A percentile compares a stretch with the other conserved stretches of the same genome.
These are phyloP conservation scores for Oscheius onirici DNA, from an alignment of 2,888 invertebrate genomes.

Conservation along the genomic window DNA sequence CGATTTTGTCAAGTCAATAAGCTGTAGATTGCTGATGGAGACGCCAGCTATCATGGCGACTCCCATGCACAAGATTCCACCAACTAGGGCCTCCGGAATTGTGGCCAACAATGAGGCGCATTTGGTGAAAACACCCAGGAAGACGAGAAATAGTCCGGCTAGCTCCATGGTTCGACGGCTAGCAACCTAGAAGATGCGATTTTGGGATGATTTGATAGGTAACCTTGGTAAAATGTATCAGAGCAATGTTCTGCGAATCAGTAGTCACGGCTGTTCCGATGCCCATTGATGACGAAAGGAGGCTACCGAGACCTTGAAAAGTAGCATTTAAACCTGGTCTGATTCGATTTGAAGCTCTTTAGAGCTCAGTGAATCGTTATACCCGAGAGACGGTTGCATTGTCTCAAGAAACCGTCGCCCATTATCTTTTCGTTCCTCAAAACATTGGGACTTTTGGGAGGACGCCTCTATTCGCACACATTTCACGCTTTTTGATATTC, in stretches of 20 bases:
- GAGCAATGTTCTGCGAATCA: conserved; percentile 63
- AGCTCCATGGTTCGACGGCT: conserved; percentile 62
- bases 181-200: conserved; percentile 49
- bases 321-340: too few species aligned
- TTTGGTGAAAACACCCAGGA: conserved; percentile 46
- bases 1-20: conserved; percentile 44
- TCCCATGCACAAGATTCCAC: conserved; percentile 64
- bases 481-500: too few species aligned
- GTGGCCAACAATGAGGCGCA: conserved; percentile 62
- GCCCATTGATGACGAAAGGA: conserved; percentile 56
- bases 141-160: conserved; percentile 55
- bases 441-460: too few species aligned
- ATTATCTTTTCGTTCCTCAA: too few species aligned
- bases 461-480: too few species aligned
- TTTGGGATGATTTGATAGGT: neutral
- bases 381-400: too few species aligned
- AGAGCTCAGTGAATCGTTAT: too few species aligned
- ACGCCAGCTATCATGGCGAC: conserved; percentile 66
- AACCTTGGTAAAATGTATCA: conserved; percentile 59
- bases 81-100: conserved; percentile 64
- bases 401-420: too few species aligned
- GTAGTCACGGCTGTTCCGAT: conserved; percentile 63
- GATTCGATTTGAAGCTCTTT: too few species aligned
- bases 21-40: conserved; percentile 59
- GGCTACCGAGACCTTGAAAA: conserved; percentile 52